Conservation (phyloP, 2,113 vertebrate genomes). For the Columbina picui region DNA sequence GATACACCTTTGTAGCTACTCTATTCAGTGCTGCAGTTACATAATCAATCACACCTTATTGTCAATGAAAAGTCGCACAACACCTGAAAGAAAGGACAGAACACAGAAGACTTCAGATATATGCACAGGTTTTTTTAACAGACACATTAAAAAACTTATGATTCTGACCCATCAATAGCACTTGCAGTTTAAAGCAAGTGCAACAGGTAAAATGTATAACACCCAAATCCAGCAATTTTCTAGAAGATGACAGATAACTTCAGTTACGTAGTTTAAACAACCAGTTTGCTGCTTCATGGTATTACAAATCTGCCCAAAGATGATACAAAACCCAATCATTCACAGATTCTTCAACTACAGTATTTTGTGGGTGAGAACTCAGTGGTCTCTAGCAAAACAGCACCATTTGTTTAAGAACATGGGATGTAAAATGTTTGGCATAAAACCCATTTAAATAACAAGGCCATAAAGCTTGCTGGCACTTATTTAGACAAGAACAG, state of each 20-base stretch:
- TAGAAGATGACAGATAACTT: not conserved
- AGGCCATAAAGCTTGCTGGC: not conserved
- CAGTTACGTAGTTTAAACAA: not conserved
- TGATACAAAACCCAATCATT: fast-evolving
- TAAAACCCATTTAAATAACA: not conserved
- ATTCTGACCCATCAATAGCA: not conserved
- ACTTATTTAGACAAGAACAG: not conserved
- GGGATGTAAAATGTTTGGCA: not conserved
- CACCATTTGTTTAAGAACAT: not conserved
- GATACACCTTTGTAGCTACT: not conserved
- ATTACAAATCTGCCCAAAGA: not conserved
- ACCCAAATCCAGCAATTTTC: not conserved
- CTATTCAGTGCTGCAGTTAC: not conserved
- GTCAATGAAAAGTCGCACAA: not conserved
- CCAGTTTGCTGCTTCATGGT: not conserved
- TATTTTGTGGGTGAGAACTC: not conserved
- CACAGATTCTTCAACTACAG: not conserved
- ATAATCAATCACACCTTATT: not conserved
- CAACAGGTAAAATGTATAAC: not conserved
- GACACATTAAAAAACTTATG: not conserved
- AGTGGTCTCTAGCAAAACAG: not conserved
- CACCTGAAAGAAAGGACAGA: not conserved
- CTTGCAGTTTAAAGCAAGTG: not conserved
- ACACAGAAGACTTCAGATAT: not conserved
- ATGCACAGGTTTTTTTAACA: not conserved